Conservation (phyloP, 2,888 invertebrate species). For the Torymus aiolomorphi region DNA sequence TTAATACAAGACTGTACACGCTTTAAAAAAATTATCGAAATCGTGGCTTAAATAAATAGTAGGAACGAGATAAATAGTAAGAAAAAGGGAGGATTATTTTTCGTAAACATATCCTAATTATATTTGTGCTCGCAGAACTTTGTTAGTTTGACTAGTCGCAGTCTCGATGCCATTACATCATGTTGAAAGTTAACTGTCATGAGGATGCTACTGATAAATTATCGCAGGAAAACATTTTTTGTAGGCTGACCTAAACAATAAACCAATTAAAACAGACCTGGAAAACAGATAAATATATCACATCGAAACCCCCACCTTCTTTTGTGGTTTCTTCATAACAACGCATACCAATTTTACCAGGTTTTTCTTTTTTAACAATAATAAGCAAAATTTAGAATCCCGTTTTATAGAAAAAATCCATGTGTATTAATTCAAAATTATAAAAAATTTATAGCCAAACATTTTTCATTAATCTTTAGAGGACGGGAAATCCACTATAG, state of each 20-base stretch:
- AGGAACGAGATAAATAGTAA: slow-evolving; percentile 46
- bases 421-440: slow-evolving; percentile 24
- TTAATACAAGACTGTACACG: slow-evolving; percentile 1
- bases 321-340: slow-evolving; percentile 27
- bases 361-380: slow-evolving; percentile 42
- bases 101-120: slow-evolving; percentile 60
- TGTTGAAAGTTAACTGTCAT: slow-evolving; percentile 69
- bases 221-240: slow-evolving; percentile 35
- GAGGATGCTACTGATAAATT: slow-evolving; percentile 63
- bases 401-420: slow-evolving; percentile 35
- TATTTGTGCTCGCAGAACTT: slow-evolving; percentile 73
- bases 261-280: slow-evolving; percentile 43
- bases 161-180: slow-evolving; percentile 68
- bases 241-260: slow-evolving; percentile 19
- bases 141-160: slow-evolving; percentile 71
- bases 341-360: slow-evolving; percentile 41
- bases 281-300: slow-evolving; percentile 48
- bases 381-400: slow-evolving; percentile 34
- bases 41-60: slow-evolving; percentile 35
- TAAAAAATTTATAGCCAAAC: slow-evolving; percentile 28
- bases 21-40: slow-evolving; percentile 21
- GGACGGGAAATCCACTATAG: no score
- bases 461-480: slow-evolving; percentile 39
- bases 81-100: slow-evolving; percentile 48
- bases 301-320: slow-evolving; percentile 25